Conservation (phyloP, 1,140 invertebrate species). For the Goniozus legneri region DNA sequence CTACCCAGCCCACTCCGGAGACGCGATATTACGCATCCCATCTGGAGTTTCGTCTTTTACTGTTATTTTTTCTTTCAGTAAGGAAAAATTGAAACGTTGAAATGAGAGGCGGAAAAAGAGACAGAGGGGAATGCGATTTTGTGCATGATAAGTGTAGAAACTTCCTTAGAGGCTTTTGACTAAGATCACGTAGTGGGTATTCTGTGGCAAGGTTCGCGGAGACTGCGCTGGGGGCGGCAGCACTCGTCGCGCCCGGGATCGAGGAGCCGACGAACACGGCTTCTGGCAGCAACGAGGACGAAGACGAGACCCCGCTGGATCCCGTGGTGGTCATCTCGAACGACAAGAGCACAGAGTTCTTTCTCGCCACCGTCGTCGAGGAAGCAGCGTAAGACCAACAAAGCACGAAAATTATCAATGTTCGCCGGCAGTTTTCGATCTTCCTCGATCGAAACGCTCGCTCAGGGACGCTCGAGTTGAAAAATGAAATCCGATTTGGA, state of each 20-base stretch:
- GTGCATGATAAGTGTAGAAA: conserved; percentile 43
- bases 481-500: no score
- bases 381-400: conserved; percentile 72
- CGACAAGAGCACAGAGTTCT: conserved; percentile 85
- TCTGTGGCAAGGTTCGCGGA: conserved; percentile 69
- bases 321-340: conserved; percentile 72
- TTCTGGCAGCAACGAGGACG: conserved; percentile 83
- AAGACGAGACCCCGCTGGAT: conserved; percentile 62
- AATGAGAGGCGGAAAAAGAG: conserved; percentile 8
- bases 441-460: no score
- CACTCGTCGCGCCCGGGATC: conserved; percentile 57
- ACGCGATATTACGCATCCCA: no score
- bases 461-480: no score
- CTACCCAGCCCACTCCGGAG: no score
- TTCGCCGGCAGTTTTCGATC: no score
- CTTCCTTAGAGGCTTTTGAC: conserved; percentile 49
- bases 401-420: neutral
- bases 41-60: no score
- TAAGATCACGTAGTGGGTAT: conserved; percentile 56
- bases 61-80: no score
- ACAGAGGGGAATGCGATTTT: no score
- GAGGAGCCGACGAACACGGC: conserved; percentile 85
- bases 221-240: conserved; percentile 68
- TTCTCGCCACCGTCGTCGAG: conserved; percentile 78
- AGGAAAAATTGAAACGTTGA: no score